Evolutionary conservation across 2,888 invertebrate genomes (phyloP).

Genomic region (Sminthurides aquaticus): DNA sequence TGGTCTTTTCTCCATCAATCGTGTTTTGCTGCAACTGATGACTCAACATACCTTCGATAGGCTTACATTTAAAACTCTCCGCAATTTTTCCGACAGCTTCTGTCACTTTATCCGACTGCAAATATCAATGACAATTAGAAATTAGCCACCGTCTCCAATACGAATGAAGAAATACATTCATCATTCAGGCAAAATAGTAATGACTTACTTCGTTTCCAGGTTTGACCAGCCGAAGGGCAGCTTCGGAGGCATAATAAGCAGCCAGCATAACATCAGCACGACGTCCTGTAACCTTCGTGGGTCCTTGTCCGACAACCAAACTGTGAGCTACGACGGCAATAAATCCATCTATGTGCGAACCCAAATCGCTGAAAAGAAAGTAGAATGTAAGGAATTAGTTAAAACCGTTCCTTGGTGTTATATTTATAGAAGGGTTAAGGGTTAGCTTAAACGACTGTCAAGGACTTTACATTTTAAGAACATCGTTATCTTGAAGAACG

Average conservation of each 20-base stretch:
- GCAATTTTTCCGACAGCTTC: constrained; percentile 88
- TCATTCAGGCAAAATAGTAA: background rate
- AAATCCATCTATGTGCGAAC: constrained; percentile 97
- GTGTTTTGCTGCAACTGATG: constrained; percentile 93
- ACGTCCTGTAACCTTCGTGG: constrained; percentile 70
- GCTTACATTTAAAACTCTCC: constrained; percentile 89
- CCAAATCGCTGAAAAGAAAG: constrained; percentile 69
- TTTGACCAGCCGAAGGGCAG: constrained; percentile 83
- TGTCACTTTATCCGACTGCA: constrained; percentile 79
- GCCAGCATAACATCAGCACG: constrained; percentile 93
- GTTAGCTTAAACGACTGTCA: background rate
- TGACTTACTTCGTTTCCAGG: constrained; percentile 75
- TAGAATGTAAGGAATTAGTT: background rate
- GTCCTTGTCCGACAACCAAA: constrained; percentile 65
- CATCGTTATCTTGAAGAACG: constrained; percentile 77
- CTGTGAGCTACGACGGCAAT: constrained; percentile 98
- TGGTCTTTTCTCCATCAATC: constrained; percentile 96
- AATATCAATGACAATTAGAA: constrained; percentile 23
- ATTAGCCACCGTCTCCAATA: background rate
- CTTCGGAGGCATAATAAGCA: constrained; percentile 91
- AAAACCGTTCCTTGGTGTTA: background rate
- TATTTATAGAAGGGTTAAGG: background rate
- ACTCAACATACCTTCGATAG: constrained; percentile 91
- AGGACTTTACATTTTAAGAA: constrained; percentile 85
- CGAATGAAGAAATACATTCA: background rate